phyloP scores from a whole-genome alignment of 2,113 vertebrate species.

The Heteronetta atricapilla region DNA sequence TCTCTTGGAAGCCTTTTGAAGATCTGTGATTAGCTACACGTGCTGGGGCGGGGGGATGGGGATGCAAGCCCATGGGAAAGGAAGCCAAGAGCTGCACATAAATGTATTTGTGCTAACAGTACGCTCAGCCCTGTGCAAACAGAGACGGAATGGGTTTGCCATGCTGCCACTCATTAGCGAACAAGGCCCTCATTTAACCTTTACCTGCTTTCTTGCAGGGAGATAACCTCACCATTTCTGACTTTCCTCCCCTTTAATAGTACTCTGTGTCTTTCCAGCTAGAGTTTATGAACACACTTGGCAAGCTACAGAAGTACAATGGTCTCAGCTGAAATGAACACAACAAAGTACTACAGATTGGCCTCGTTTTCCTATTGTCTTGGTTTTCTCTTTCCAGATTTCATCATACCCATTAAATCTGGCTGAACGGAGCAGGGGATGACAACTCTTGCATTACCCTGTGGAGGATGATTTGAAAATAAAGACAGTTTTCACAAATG shows the following conservation, averaged over 20 bases:
- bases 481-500: neutral
- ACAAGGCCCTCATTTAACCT: neutral
- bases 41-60: neutral
- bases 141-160: neutral
- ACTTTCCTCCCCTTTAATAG: neutral
- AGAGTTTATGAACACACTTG: neutral
- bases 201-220: neutral
- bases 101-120: neutral
- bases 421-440: neutral
- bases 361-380: slow-evolving; percentile 9
- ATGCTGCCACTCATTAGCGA: neutral
- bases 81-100: neutral
- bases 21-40: neutral
- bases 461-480: neutral
- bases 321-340: neutral
- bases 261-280: neutral
- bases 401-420: neutral
- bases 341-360: neutral
- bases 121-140: neutral
- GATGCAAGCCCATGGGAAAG: accelerated
- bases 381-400: neutral
- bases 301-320: neutral
- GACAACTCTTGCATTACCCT: neutral
- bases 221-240: neutral
- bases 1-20: neutral